Evolutionary conservation across 2,797 vertebrate species (phyloP).

Genomic region (Potorous gilbertii): DNA sequence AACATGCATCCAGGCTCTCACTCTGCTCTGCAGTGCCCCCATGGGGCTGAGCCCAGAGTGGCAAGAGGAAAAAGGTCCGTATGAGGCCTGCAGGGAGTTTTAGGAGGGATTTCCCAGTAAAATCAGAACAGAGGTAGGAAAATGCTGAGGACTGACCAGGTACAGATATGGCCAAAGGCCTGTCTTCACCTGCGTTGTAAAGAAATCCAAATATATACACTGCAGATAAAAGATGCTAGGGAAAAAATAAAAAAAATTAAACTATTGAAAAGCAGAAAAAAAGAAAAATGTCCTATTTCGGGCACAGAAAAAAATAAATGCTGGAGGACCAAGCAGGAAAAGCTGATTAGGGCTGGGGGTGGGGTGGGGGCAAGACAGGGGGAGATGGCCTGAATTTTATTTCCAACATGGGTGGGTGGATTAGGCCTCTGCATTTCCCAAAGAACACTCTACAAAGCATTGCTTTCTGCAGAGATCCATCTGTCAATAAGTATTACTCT

Average conservation of each 20-base stretch:
- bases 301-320: slow-evolving; percentile 9
- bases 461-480: slow-evolving; percentile 70
- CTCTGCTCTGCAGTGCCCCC: slow-evolving; percentile 69
- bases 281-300: not conserved
- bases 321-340: slow-evolving; percentile 14
- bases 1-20: slow-evolving; percentile 31
- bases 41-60: slow-evolving; percentile 58
- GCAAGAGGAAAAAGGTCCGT: not conserved
- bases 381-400: slow-evolving; percentile 54
- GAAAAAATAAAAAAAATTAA: slow-evolving; percentile 21
- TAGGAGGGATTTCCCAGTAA: slow-evolving; percentile 27
- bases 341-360: not conserved
- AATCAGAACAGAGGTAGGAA: not conserved
- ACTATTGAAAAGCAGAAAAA: not conserved
- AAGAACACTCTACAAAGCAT: slow-evolving; percentile 67
- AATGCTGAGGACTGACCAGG: not conserved
- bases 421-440: slow-evolving; percentile 66
- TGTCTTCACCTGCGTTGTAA: not conserved
- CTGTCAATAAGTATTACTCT: slow-evolving; percentile 75
- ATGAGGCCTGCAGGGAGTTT: slow-evolving; percentile 20
- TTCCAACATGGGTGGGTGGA: slow-evolving; percentile 61
- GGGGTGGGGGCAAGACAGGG: not conserved
- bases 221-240: slow-evolving; percentile 29
- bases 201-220: slow-evolving; percentile 32
- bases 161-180: not conserved